Base-by-base conservation (phyloP, 1,140 invertebrate genomes). In the Drosophila orosa region DNA sequence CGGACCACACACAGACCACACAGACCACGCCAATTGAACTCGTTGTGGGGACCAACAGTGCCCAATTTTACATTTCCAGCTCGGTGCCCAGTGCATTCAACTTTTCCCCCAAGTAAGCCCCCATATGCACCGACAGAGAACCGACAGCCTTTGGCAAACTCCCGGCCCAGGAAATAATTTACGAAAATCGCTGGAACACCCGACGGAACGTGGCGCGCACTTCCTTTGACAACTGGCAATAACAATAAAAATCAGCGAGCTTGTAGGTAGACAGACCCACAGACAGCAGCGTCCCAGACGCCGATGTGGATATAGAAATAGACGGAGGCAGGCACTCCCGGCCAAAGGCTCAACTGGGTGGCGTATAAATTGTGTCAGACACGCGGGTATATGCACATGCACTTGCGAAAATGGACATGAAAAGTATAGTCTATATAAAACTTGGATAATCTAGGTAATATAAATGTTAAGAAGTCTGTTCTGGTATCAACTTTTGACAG, bases 211-310 rank as follows among this genome's bases (percentile, higher is more conserved):
- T 50, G 58, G 59, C 50, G 80, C 56, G 57, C 80, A 86, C 83
- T 83, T 89, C 83, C 83, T 87, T 87, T 87, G 83, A 87, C 84
- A 89, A 89, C 84, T 89, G 84, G 84, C 83, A 80, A 89, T 89
- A 87, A 87, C 83, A 87, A 87, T 87, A 89, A 87, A 87, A 87
- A 83, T 87, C 83, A 89, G 71, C 81, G 79, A 83, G 75, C 80
- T 79, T 83, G 80, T 78, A 83, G 80, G 74, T 83, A 83, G 80
- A 71, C 69, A 40, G 65, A 56, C 50, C 48, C 33, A 55, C 65
- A 69, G 57, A 68, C 73, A 68, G 47, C 73, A 56, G 47, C 27
- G 67, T 33, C 67, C 67, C 35, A 69, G 66, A 62, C 44, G 54
- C 24, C 25, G 29, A 72, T 12, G 27, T 45, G 50, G 35, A 45